Percentiles rank a stretch among this genome's conserved stretches.
These are phyloP conservation scores for Lacerta bilineata DNA, from an alignment of 2,797 vertebrate genomes.

Conservation along the genomic window DNA sequence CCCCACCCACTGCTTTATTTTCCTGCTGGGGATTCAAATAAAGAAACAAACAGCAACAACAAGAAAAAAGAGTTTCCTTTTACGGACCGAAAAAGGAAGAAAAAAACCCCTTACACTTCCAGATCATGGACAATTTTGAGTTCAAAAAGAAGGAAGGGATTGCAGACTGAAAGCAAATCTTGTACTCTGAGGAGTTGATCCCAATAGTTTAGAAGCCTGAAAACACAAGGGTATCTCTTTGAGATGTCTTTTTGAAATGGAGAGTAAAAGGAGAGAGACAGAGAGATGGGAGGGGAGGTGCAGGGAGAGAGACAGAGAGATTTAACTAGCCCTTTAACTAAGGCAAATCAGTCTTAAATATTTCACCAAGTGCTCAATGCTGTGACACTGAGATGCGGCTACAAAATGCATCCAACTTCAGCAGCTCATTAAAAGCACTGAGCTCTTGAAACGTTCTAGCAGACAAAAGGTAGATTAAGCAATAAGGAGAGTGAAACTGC, in stretches of 20 bases:
- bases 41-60: background rate
- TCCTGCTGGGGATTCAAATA: conserved; percentile 36
- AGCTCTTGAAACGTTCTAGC: conserved; percentile 37
- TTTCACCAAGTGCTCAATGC: conserved; percentile 21
- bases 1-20: background rate
- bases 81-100: conserved; percentile 3
- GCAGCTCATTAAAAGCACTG: conserved; percentile 54
- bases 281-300: conserved; percentile 7
- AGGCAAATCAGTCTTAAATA: conserved; percentile 39
- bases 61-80: conserved; percentile 23
- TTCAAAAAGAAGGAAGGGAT: conserved; percentile 20
- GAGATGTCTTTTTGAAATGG: conserved; percentile 53
- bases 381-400: conserved; percentile 45
- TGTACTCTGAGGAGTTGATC: conserved; percentile 29
- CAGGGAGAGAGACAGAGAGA: conserved; percentile 33
- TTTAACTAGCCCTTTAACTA: conserved; percentile 6
- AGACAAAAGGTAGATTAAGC: conserved; percentile 47
- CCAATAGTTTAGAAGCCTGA: conserved; percentile 21
- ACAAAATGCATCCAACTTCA: conserved; percentile 19
- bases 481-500: conserved; percentile 48
- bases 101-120: conserved; percentile 35
- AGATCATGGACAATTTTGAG: conserved; percentile 39
- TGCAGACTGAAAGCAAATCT: conserved; percentile 25
- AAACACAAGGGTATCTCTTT: background rate
- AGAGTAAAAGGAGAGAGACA: conserved; percentile 45